Evolutionary conservation across 1,140 invertebrate species (phyloP).

Genomic region (Lepidurus apus): DNA sequence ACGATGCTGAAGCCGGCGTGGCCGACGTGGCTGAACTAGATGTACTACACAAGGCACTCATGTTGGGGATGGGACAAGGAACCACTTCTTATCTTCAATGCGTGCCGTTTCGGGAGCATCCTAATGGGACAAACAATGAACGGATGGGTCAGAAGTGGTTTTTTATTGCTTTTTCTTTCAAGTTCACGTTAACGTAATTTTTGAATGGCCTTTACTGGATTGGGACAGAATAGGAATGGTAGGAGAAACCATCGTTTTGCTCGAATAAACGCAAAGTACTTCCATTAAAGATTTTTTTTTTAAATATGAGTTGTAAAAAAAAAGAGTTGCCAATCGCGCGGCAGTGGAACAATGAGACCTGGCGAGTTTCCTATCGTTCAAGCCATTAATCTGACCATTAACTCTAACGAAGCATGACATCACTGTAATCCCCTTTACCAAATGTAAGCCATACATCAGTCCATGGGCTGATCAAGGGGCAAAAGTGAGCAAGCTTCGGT

Average conservation of each 20-base stretch:
- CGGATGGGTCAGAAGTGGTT: background rate
- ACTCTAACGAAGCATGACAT: no score
- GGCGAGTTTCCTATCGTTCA: no score
- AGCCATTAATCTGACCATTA: no score
- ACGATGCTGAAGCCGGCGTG: conserved; percentile 8
- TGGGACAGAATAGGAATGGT: background rate
- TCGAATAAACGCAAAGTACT: no score
- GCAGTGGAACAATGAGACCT: no score
- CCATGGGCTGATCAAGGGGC: no score
- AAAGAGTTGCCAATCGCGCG: no score
- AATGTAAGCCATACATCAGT: no score
- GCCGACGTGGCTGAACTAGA: background rate
- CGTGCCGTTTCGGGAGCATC: conserved; percentile 12
- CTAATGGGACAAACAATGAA: conserved; percentile 10
- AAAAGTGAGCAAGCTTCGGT: no score
- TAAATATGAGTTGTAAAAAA: no score
- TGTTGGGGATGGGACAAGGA: conserved; percentile 16
- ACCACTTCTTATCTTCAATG: conserved; percentile 19
- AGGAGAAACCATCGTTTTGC: background rate
- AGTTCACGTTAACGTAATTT: background rate
- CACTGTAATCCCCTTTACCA: no score
- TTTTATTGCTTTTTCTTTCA: background rate
- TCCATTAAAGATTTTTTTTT: no score
- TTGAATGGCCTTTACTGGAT: background rate
- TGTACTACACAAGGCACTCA: conserved; percentile 21